Evolutionary conservation across 2,797 vertebrate species (phyloP).

Genomic region (Eurystomus glaucurus): DNA sequence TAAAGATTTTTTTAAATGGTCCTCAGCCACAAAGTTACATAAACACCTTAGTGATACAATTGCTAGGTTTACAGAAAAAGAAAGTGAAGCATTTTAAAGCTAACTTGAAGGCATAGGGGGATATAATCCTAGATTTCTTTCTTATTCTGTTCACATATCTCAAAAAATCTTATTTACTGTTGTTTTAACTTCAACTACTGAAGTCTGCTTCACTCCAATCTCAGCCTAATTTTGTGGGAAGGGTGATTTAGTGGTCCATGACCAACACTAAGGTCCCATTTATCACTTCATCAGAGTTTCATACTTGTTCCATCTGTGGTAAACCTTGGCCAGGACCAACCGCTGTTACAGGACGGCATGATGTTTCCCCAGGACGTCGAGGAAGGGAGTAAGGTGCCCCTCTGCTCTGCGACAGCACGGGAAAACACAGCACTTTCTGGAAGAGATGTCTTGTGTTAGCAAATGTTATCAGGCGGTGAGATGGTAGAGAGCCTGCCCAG

Average conservation of each 20-base stretch:
- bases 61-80: background rate
- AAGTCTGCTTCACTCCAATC: background rate
- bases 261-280: background rate
- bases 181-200: background rate
- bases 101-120: background rate
- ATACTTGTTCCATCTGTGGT: background rate
- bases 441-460: background rate
- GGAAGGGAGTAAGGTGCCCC: background rate
- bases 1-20: slow-evolving; percentile 23
- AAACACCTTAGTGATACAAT: slow-evolving; percentile 1
- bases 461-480: background rate
- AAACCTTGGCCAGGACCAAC: background rate
- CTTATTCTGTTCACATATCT: background rate
- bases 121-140: background rate
- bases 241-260: background rate
- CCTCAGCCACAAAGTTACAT: background rate
- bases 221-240: background rate
- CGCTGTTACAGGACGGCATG: background rate
- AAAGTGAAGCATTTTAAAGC: slow-evolving; percentile 24
- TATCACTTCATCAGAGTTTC: background rate
- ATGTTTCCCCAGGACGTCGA: background rate
- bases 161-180: background rate
- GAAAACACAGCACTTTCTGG: background rate
- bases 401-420: background rate
- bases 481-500: background rate